A percentile compares a stretch with the other conserved stretches of the same genome.
Evolutionary conservation across 2,888 invertebrate genomes (phyloP).

Genomic region (Aspidapion aeneum): DNA sequence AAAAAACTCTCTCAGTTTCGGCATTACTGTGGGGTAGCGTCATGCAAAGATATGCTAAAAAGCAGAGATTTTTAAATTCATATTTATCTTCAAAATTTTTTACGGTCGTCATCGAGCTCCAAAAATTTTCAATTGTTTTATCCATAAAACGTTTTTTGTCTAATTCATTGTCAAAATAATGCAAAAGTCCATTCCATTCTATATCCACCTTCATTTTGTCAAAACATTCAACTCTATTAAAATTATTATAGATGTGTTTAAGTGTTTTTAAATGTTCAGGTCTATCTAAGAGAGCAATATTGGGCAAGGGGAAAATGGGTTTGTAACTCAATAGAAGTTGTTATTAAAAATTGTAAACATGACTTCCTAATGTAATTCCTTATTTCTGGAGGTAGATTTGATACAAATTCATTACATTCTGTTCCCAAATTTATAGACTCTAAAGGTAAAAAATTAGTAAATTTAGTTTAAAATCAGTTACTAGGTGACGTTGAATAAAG

Average conservation of each 20-base stretch:
- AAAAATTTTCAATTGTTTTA: too few species aligned
- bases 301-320: not conserved
- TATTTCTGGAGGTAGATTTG: not conserved
- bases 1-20: conserved; percentile 21
- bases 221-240: too few species aligned
- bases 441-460: not conserved
- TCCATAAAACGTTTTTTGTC: too few species aligned
- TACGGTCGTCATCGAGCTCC: too few species aligned
- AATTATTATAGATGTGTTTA: too few species aligned
- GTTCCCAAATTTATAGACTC: not conserved
- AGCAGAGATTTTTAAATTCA: too few species aligned
- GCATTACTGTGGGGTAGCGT: conserved; percentile 16
- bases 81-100: too few species aligned
- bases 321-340: not conserved
- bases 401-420: not conserved
- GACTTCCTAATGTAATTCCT: not conserved
- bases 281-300: too few species aligned
- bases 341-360: not conserved
- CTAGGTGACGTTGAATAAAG: not conserved
- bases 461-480: not conserved
- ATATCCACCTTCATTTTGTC: too few species aligned
- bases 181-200: too few species aligned
- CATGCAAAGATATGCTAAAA: not conserved
- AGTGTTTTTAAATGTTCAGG: too few species aligned
- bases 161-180: too few species aligned